Percentiles rank a stretch among this genome's conserved stretches.
phyloP scores from a whole-genome alignment of 2,888 invertebrate species.

The Drosophila anomalata region DNA sequence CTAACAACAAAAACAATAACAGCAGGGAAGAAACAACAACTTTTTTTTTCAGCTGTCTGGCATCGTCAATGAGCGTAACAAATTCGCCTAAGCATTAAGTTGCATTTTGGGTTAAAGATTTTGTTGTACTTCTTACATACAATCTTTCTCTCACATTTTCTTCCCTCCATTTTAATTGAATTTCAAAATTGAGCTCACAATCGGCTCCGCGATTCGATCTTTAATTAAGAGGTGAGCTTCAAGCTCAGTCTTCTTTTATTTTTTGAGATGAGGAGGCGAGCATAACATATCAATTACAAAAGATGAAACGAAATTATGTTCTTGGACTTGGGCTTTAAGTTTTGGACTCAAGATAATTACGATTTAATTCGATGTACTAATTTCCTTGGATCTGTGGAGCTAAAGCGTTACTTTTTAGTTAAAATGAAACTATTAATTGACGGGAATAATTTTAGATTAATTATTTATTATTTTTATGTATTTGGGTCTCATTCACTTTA shows the following conservation, averaged over 20 bases:
- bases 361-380: conserved; percentile 21
- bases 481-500: too few species aligned
- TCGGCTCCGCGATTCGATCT: conserved; percentile 34
- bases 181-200: conserved; percentile 35
- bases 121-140: conserved; percentile 25
- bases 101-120: conserved; percentile 61
- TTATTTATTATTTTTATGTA: too few species aligned
- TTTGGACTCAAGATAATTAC: conserved; percentile 25
- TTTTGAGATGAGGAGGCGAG: conserved; percentile 24
- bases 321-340: conserved; percentile 8
- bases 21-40: conserved; percentile 27
- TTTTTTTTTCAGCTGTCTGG: conserved; percentile 31
- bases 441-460: not conserved
- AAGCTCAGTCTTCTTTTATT: not conserved
- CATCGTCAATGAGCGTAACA: conserved; percentile 62
- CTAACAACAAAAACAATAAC: conserved; percentile 15
- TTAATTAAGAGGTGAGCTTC: conserved; percentile 41
- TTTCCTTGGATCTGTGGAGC: not conserved
- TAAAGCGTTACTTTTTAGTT: not conserved
- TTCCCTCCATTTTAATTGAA: conserved; percentile 54
- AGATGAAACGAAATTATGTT: conserved; percentile 29
- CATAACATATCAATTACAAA: conserved; percentile 68
- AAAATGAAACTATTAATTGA: not conserved
- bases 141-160: conserved; percentile 32
- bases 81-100: conserved; percentile 68